Evolutionary conservation across 1,140 invertebrate species (phyloP).

Genomic region (Rhyzopertha dominica): DNA sequence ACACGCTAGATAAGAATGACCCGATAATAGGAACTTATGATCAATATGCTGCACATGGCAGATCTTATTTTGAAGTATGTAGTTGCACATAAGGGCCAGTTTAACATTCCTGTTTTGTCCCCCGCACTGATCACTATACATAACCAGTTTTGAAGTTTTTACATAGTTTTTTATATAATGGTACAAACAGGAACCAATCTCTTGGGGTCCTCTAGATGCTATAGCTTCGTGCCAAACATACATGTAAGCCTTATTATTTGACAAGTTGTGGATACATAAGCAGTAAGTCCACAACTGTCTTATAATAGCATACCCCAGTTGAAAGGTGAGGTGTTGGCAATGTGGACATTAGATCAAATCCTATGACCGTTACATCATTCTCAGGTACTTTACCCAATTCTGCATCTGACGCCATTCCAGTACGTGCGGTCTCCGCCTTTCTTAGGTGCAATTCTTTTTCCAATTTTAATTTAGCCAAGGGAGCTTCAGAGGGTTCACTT

Average conservation of each 20-base stretch:
- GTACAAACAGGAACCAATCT: conserved; percentile 23
- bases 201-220: conserved; percentile 20
- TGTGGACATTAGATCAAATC: conserved; percentile 24
- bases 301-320: conserved; percentile 21
- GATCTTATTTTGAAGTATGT: conserved; percentile 8
- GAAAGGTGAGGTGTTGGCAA: conserved; percentile 18
- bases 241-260: conserved; percentile 16
- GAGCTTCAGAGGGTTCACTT: no score
- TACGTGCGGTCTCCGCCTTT: neutral
- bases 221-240: conserved; percentile 18
- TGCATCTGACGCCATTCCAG: neutral
- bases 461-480: no score
- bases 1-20: conserved; percentile 22
- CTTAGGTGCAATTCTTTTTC: neutral
- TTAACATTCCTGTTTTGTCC: conserved; percentile 27
- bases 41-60: conserved; percentile 19
- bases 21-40: conserved; percentile 27
- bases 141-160: conserved; percentile 14
- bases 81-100: conserved; percentile 14
- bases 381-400: neutral
- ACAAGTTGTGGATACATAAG: conserved; percentile 18
- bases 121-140: conserved; percentile 27
- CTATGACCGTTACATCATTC: conserved; percentile 9
- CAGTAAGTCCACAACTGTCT: conserved; percentile 26
- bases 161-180: conserved; percentile 20